A percentile compares a stretch with the other conserved stretches of the same genome.
These are phyloP conservation scores for Prionace glauca DNA, from an alignment of 2,797 vertebrate genomes.

Conservation along the genomic window DNA sequence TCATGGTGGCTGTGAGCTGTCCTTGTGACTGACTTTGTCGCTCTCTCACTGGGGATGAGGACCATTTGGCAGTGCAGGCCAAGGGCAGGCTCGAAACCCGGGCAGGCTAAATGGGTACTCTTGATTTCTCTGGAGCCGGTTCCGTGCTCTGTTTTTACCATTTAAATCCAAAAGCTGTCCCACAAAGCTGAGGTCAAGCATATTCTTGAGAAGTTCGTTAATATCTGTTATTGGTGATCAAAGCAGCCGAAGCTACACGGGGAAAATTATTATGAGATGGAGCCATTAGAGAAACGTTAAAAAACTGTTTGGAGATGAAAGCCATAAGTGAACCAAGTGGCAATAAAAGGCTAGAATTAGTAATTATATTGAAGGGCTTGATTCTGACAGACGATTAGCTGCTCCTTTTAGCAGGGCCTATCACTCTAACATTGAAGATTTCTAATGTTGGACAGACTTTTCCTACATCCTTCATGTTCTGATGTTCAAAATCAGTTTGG, in stretches of 20 bases:
- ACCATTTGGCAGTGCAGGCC: neutral
- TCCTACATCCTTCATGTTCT: neutral
- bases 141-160: no score
- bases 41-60: neutral
- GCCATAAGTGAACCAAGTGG: neutral
- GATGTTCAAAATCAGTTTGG: neutral
- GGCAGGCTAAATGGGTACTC: neutral
- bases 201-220: neutral
- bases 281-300: neutral
- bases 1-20: neutral
- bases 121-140: neutral
- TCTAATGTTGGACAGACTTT: no score
- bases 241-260: neutral
- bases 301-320: neutral
- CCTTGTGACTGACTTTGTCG: neutral
- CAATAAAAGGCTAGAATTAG: neutral
- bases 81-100: neutral
- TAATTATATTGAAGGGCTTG: neutral
- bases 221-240: neutral
- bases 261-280: neutral
- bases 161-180: neutral
- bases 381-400: neutral
- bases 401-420: neutral
- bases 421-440: neutral
- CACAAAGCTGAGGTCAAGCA: neutral